Base-by-base conservation (phyloP, 2,888 invertebrate species). In the Leptinotarsa tumamoca region DNA sequence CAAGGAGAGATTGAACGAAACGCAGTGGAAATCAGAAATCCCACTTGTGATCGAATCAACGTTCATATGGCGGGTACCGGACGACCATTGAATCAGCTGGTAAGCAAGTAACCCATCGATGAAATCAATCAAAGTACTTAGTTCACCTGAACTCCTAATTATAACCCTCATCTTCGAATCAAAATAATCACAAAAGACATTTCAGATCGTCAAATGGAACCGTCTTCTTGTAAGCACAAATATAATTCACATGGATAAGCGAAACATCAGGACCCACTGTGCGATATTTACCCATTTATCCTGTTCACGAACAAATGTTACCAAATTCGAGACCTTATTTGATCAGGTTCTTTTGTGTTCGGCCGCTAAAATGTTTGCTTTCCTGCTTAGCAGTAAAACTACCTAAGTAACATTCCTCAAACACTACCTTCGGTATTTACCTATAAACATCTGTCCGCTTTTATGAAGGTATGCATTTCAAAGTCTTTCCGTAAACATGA, bases 311-410 rank as follows among this genome's bases (percentile, higher is more conserved):
- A 75, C 78, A 73, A 73, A 71, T 75, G 78, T 78, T 75, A 71
- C 72, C 68, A 75, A 78, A 75, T 73, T 78, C 77, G 72, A 77
- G 67, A 77, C 68, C 56, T 58, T 80, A 73, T 80, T 80, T 78
- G 80, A 78, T 77, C 74, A 79, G 75, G 78, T 71, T 67, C 77
- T 78, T 80, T 80, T 78, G 78, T 77, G 72, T 61, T 68, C 18
- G 33, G 61, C 80, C 80, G 80, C 78, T 79, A 80, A 80, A 77
- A 77, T 76, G 80, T 80, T 77, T 80, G 66, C 77, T 43, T 72
- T 76, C 67, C 77, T 75, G 56, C 79, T 79, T 79, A 78, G 71
- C 74, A 73, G 68, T 69, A 73, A 79, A 78, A 79, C 77, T 75
- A 66, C 72, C 74, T 77, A 78, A 76, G 79, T 77, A 77, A 75